phyloP scores from a whole-genome alignment of 2,113 vertebrate species.

The Neopipo cinnamomea region DNA sequence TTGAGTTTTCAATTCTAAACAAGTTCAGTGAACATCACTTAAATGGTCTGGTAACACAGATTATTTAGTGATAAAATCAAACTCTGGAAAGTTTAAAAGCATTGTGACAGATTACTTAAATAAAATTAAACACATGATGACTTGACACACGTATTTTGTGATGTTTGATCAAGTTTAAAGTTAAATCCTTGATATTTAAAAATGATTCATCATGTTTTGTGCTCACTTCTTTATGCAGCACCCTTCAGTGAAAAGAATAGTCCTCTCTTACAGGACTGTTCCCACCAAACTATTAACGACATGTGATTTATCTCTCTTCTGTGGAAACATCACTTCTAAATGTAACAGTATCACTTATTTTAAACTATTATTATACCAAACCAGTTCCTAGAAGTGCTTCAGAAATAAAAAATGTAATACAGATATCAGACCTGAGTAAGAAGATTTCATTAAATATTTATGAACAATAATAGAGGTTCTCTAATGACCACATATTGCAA shows the following conservation, averaged over 20 bases:
- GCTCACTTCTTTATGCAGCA: not conserved
- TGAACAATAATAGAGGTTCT: not conserved
- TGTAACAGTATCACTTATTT: not conserved
- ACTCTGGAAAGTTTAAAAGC: fast-evolving
- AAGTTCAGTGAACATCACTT: not conserved
- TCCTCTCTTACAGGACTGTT: not conserved
- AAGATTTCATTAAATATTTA: not conserved
- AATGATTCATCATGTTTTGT: not conserved
- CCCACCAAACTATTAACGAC: not conserved
- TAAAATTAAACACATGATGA: not conserved
- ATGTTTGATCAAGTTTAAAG: not conserved
- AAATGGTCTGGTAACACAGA: not conserved
- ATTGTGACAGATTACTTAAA: not conserved
- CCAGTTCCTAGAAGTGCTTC: not conserved
- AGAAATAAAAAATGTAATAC: not conserved
- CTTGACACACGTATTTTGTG: not conserved
- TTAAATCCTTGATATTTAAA: not conserved
- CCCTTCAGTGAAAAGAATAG: not conserved
- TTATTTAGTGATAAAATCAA: not conserved
- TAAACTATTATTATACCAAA: not conserved
- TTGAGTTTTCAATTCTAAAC: not conserved
- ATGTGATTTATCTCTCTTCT: not conserved
- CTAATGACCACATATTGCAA: not conserved
- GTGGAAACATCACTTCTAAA: not conserved
- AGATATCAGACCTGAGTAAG: not conserved